phyloP scores from a whole-genome alignment of 2,888 invertebrate species.

The Romanomermis culicivorax region DNA sequence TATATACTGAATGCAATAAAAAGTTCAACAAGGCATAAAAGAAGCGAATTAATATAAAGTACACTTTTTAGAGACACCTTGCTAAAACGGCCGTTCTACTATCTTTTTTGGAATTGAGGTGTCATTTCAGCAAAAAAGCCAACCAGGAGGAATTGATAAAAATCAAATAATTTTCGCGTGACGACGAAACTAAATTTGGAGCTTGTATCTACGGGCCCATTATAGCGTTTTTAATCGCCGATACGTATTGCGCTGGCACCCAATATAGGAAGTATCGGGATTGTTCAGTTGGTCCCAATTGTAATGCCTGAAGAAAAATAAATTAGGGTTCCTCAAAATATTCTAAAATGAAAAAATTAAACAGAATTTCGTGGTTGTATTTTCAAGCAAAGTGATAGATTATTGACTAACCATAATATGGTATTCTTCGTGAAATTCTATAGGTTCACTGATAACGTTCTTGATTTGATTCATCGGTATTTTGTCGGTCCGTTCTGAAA shows the following conservation, averaged over 20 bases:
- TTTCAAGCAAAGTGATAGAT: not conserved
- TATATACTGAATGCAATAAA: no score
- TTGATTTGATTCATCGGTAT: slow-evolving; percentile 71
- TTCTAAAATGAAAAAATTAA: not conserved
- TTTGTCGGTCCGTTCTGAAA: slow-evolving; percentile 60
- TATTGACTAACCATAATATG: slow-evolving; percentile 53
- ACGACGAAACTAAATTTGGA: no score
- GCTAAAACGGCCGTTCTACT: no score
- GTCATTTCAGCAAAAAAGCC: no score
- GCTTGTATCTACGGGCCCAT: slow-evolving; percentile 38
- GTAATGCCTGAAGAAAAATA: slow-evolving; percentile 44
- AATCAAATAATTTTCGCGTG: no score
- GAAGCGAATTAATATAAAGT: no score
- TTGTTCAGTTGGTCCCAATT: slow-evolving; percentile 71
- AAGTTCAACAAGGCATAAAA: no score
- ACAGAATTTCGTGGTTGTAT: not conserved
- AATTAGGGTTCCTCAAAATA: not conserved
- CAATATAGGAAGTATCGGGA: slow-evolving; percentile 80
- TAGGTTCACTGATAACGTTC: slow-evolving; percentile 54
- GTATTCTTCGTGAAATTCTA: slow-evolving; percentile 68
- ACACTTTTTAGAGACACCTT: no score
- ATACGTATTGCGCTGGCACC: slow-evolving; percentile 65
- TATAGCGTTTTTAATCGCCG: slow-evolving; percentile 70
- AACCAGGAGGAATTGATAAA: no score
- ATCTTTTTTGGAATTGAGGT: no score